phyloP scores from a whole-genome alignment of 2,888 invertebrate species.

The Tenthredo scrophulariae region DNA sequence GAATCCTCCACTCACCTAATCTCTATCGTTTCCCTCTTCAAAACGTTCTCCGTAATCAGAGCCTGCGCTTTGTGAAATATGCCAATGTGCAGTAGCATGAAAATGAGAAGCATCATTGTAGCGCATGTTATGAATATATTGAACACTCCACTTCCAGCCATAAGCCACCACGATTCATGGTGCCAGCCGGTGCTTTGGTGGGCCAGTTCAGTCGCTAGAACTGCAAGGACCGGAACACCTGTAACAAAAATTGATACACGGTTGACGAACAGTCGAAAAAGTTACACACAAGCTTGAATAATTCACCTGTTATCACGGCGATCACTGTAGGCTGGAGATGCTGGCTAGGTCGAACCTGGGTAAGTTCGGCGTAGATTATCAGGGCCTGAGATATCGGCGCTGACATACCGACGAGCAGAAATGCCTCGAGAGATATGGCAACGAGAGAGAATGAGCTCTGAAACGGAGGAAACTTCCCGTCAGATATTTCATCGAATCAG shows the following conservation, averaged over 20 bases:
- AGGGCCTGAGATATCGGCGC: conserved; percentile 87
- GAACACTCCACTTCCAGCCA: conserved; percentile 81
- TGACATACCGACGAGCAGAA: conserved; percentile 85
- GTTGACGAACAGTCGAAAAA: not conserved
- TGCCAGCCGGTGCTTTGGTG: conserved; percentile 82
- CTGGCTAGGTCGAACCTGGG: conserved; percentile 80
- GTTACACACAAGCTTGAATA: not conserved
- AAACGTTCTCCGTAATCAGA: conserved; percentile 71
- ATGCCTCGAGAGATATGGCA: conserved; percentile 83
- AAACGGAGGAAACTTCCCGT: conserved; percentile 60
- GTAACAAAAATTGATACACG: not conserved
- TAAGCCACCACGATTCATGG: conserved; percentile 84
- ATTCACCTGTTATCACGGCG: conserved; percentile 83
- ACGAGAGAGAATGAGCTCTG: conserved; percentile 83
- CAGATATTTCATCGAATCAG: not conserved
- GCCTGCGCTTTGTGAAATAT: conserved; percentile 79
- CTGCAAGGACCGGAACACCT: conserved; percentile 85
- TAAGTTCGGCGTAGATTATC: conserved; percentile 85
- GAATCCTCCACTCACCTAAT: conserved; percentile 68
- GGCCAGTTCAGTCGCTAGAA: conserved; percentile 84
- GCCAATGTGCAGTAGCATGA: conserved; percentile 84
- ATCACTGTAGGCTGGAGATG: conserved; percentile 84
- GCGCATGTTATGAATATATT: conserved; percentile 85
- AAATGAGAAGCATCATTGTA: conserved; percentile 84
- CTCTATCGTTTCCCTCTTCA: conserved; percentile 74